Evolutionary conservation across 1,140 invertebrate genomes (phyloP).

Genomic region (Drosophila paulistorum): DNA sequence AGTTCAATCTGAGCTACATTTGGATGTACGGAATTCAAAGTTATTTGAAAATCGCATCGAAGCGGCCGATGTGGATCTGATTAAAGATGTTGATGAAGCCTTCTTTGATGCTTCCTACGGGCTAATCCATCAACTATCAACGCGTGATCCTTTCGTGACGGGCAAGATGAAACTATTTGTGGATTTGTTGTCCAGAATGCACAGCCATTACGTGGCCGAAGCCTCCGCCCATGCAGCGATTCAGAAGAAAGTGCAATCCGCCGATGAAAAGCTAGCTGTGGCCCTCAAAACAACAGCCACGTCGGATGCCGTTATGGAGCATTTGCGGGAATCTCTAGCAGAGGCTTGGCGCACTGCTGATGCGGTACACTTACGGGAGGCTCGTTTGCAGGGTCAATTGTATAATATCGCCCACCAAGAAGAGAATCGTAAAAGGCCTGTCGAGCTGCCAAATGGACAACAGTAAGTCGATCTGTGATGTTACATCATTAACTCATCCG

Average conservation of each 20-base stretch:
- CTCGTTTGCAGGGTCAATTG: slow-evolving; percentile 1
- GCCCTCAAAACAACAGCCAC: slow-evolving; percentile 35
- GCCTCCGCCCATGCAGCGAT: slow-evolving; percentile 4
- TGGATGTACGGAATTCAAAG: background rate
- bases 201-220: slow-evolving; percentile 33
- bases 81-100: slow-evolving; percentile 34
- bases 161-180: slow-evolving; percentile 55
- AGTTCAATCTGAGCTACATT: background rate
- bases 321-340: slow-evolving; percentile 38
- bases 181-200: slow-evolving; percentile 51
- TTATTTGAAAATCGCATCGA: slow-evolving; percentile 3
- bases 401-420: background rate
- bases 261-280: slow-evolving; percentile 44
- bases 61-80: slow-evolving; percentile 50
- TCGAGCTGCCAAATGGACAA: rapidly evolving
- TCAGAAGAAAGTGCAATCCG: slow-evolving; percentile 17
- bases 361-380: slow-evolving; percentile 25
- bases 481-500: background rate
- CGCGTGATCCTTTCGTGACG: slow-evolving; percentile 22
- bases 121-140: slow-evolving; percentile 37
- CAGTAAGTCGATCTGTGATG: slow-evolving; percentile 1
- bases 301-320: slow-evolving; percentile 42
- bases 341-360: slow-evolving; percentile 62
- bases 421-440: background rate
- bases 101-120: slow-evolving; percentile 50